Conservation (phyloP, 2,888 invertebrate species). For the Chloroclysta siterata region DNA sequence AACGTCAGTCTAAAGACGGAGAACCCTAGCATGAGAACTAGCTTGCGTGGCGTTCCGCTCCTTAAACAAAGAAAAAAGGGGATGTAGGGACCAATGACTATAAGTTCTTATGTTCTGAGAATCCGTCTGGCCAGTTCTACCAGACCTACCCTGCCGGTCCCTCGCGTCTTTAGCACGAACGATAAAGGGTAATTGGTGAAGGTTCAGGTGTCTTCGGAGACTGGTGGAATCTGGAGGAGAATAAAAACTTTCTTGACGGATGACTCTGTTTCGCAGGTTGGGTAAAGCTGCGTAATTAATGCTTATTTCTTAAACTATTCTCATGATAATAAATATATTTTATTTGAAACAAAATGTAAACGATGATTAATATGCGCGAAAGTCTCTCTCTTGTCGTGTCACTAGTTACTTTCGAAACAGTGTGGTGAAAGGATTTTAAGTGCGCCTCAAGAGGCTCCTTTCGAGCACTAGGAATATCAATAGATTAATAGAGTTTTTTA, state of each 20-base stretch:
- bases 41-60: slow-evolving; percentile 78
- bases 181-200: slow-evolving; percentile 43
- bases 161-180: slow-evolving; percentile 38
- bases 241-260: slow-evolving; percentile 62
- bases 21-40: slow-evolving; percentile 63
- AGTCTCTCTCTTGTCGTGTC: too few relatives aligned
- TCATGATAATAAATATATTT: neutral
- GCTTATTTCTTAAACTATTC: neutral
- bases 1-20: slow-evolving; percentile 14
- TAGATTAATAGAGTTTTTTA: too few relatives aligned
- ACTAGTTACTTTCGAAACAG: too few relatives aligned
- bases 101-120: slow-evolving; percentile 61
- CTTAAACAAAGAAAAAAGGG: slow-evolving; percentile 79
- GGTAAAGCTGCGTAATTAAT: slow-evolving; percentile 47
- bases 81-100: slow-evolving; percentile 66
- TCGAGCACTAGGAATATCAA: too few relatives aligned
- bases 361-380: too few relatives aligned
- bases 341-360: neutral
- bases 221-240: slow-evolving; percentile 56
- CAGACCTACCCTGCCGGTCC: slow-evolving; percentile 53
- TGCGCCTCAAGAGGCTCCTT: too few relatives aligned
- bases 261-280: slow-evolving; percentile 64
- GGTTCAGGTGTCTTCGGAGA: slow-evolving; percentile 48
- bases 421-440: too few relatives aligned
- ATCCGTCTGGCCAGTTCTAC: slow-evolving; percentile 60